These are phyloP conservation scores for Caenorhabditis afra DNA, from an alignment of 2,888 invertebrate genomes.

Conservation along the genomic window DNA sequence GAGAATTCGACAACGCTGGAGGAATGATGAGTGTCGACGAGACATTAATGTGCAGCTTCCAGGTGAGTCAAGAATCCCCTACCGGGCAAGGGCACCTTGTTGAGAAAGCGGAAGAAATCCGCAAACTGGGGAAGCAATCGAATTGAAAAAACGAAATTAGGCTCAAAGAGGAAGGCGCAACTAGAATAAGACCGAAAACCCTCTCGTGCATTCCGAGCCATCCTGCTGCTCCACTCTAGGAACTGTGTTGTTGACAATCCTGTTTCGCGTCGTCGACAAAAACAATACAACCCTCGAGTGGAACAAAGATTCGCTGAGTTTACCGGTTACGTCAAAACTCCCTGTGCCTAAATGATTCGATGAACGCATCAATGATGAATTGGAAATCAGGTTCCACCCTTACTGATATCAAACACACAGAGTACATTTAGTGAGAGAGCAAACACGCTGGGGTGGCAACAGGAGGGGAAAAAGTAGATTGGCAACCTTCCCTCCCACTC, in stretches of 20 bases:
- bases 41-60: slow-evolving; percentile 98
- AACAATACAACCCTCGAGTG: slow-evolving; percentile 29
- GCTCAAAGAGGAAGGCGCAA: not conserved
- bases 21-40: slow-evolving; percentile 99
- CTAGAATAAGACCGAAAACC: slow-evolving; percentile 11
- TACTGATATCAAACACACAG: slow-evolving; percentile 6
- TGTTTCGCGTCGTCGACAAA: slow-evolving; percentile 10
- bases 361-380: slow-evolving; percentile 3
- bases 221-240: slow-evolving; percentile 7
- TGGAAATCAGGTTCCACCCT: slow-evolving; percentile 8
- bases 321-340: slow-evolving; percentile 35
- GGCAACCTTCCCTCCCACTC: slow-evolving; percentile 8
- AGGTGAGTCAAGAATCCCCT: slow-evolving; percentile 84
- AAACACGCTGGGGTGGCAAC: slow-evolving; percentile 2
- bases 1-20: slow-evolving; percentile 98
- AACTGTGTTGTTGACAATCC: too few relatives aligned
- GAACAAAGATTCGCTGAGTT: not conserved
- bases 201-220: not conserved
- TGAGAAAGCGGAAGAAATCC: slow-evolving; percentile 11
- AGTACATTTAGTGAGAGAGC: slow-evolving; percentile 7
- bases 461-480: not conserved
- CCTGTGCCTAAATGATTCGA: slow-evolving; percentile 9
- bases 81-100: not conserved
- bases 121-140: slow-evolving; percentile 1
- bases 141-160: slow-evolving; percentile 14